A percentile compares a stretch with the other conserved stretches of the same genome.
phyloP scores from a whole-genome alignment of 2,888 invertebrate species.

The Drosophila kuntzei region DNA sequence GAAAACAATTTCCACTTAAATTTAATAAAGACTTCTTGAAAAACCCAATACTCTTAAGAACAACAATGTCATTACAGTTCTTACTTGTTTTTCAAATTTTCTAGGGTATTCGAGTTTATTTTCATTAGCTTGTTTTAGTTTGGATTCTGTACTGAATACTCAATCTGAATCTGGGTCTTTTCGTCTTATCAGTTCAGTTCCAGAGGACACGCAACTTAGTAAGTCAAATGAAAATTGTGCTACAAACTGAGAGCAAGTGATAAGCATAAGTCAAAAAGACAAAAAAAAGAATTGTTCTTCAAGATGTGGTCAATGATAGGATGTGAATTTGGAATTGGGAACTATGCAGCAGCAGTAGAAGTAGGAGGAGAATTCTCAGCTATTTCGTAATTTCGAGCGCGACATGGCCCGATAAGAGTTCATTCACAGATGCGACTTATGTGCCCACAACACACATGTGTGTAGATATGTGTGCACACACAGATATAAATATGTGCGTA shows the following conservation, averaged over 20 bases:
- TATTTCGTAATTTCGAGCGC: constrained; percentile 62
- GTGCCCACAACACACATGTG: constrained; percentile 23
- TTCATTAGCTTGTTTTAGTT: neutral
- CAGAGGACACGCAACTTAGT: constrained; percentile 41
- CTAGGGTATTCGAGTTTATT: constrained; percentile 10
- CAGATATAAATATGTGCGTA: constrained; percentile 4
- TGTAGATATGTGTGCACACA: constrained; percentile 2
- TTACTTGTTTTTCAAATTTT: neutral
- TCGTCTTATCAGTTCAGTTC: constrained; percentile 53
- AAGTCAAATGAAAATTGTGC: constrained; percentile 53
- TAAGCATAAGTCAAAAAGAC: constrained; percentile 37
- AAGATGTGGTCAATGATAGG: constrained; percentile 36
- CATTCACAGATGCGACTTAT: constrained; percentile 66
- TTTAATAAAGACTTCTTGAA: neutral
- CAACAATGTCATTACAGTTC: neutral
- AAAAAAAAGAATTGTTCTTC: constrained; percentile 11
- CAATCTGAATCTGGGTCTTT: constrained; percentile 50
- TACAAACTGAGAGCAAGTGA: constrained; percentile 25
- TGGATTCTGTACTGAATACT: constrained; percentile 1
- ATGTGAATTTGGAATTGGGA: constrained; percentile 11
- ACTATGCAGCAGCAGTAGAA: neutral
- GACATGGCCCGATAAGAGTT: constrained; percentile 68
- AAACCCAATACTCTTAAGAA: neutral
- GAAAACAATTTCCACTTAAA: neutral
- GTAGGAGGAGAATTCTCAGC: constrained; percentile 20